A percentile compares a stretch with the other conserved stretches of the same genome.
Evolutionary conservation across 2,113 vertebrate species (phyloP).

Genomic region (Ondatra zibethicus): DNA sequence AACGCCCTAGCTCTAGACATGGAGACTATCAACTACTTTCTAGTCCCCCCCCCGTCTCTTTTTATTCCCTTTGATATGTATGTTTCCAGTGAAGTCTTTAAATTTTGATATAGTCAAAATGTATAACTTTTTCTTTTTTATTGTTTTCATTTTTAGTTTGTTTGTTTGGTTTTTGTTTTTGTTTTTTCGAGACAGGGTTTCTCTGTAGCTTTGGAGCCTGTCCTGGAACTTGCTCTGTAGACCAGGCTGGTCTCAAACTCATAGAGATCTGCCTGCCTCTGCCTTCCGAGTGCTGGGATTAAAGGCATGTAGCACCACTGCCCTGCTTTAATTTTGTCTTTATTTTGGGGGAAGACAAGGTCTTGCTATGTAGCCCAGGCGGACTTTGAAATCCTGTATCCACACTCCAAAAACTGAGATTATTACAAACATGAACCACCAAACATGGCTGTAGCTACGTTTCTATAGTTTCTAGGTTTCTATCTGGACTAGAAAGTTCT

Average conservation of each 20-base stretch:
- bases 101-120: not conserved
- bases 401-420: not conserved
- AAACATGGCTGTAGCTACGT: not conserved
- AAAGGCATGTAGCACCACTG: no score
- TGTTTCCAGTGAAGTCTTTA: not conserved
- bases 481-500: not conserved
- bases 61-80: not conserved
- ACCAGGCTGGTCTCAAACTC: no score
- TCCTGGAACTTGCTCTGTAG: no score
- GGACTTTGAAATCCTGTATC: not conserved
- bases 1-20: not conserved
- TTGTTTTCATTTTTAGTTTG: not conserved
- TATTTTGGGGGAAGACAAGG: not conserved
- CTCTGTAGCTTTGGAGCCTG: no score
- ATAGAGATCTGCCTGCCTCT: no score
- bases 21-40: not conserved
- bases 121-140: not conserved
- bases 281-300: no score
- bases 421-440: not conserved
- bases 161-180: no score
- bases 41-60: not conserved
- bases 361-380: not conserved
- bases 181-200: no score
- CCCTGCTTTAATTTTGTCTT: not conserved
- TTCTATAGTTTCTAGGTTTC: not conserved